Evolutionary conservation across 2,797 vertebrate species (phyloP).

Genomic region (Tangara arthus): DNA sequence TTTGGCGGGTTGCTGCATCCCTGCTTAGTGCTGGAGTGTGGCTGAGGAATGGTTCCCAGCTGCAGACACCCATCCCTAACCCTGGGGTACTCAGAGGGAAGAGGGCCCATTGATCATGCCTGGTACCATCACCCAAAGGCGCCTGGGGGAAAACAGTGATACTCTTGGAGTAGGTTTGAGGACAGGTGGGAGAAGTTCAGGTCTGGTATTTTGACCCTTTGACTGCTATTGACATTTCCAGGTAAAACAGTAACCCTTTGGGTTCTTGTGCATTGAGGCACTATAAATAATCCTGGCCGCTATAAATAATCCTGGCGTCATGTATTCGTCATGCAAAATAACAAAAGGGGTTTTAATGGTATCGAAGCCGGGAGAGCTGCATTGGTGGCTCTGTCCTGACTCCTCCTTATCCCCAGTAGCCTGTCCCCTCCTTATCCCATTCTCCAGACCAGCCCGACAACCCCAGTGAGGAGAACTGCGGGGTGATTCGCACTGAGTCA

Average conservation of each 20-base stretch:
- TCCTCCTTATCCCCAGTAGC: neutral
- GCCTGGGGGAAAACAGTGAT: neutral
- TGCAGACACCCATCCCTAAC: neutral
- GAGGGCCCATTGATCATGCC: neutral
- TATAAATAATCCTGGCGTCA: accelerated
- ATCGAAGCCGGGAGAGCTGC: neutral
- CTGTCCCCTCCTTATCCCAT: accelerated
- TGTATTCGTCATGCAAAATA: accelerated
- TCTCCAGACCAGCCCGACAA: conserved; percentile 88
- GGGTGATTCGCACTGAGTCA: conserved; percentile 89
- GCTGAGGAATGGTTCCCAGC: neutral
- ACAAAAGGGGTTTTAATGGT: neutral
- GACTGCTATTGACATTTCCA: neutral
- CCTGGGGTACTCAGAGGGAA: neutral
- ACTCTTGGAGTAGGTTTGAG: neutral
- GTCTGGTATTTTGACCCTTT: neutral
- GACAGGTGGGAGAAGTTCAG: neutral
- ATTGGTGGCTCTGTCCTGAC: neutral
- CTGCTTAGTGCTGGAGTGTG: neutral
- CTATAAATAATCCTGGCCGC: neutral
- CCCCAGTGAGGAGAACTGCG: conserved; percentile 90
- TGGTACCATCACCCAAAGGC: neutral
- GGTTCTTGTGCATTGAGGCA: neutral
- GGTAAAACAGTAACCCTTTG: neutral
- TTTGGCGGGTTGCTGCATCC: neutral